These are phyloP conservation scores for Pseudomyrmex flavicornis DNA, from an alignment of 1,140 invertebrate species.

Conservation along the genomic window DNA sequence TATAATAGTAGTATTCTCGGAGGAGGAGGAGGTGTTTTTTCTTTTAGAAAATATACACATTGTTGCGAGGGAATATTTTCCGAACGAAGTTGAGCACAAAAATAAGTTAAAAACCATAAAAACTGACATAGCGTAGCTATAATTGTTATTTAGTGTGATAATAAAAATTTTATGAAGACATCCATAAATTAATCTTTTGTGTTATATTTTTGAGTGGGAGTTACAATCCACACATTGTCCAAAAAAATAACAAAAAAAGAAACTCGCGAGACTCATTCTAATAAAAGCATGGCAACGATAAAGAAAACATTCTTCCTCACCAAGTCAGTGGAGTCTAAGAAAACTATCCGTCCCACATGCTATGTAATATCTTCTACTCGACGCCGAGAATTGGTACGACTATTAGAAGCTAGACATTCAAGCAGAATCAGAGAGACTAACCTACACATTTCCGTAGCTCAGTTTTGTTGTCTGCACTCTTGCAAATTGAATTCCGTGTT, in stretches of 20 bases:
- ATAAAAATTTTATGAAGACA: constrained; percentile 42
- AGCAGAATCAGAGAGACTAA: constrained; percentile 56
- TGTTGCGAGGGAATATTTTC: not conserved
- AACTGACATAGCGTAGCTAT: not conserved
- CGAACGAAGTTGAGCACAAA: not conserved
- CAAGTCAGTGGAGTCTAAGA: constrained; percentile 40
- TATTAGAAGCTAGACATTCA: constrained; percentile 40
- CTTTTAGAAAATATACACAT: not conserved
- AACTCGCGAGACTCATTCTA: constrained; percentile 15
- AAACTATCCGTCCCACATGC: constrained; percentile 54
- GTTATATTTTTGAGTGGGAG: not conserved
- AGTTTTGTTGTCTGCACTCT: constrained; percentile 69
- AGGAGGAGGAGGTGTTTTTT: not conserved
- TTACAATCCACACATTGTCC: constrained; percentile 60
- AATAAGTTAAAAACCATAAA: constrained; percentile 23
- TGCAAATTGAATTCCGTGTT: constrained; percentile 79
- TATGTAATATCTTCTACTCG: constrained; percentile 46
- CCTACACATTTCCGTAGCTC: constrained; percentile 48
- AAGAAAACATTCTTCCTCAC: constrained; percentile 51
- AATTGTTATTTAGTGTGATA: not conserved
- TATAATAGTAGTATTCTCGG: not conserved
- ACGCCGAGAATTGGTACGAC: constrained; percentile 33
- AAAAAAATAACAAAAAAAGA: constrained; percentile 47
- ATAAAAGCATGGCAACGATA: constrained; percentile 56
- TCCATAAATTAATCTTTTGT: not conserved